These are phyloP conservation scores for Prochilodus magdalenae DNA, from an alignment of 2,113 vertebrate species.

Conservation along the genomic window DNA sequence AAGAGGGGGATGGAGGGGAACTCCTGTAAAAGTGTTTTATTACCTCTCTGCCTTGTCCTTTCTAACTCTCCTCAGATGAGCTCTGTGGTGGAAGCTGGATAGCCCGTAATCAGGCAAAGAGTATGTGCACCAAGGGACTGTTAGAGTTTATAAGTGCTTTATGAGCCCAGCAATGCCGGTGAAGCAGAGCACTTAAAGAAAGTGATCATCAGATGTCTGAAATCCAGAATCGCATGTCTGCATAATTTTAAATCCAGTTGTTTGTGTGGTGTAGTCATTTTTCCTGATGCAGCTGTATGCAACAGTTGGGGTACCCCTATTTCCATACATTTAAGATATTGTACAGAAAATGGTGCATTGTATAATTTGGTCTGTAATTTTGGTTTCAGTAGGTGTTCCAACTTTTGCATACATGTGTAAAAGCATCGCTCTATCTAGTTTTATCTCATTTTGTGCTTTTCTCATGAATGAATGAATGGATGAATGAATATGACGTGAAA, in stretches of 20 bases:
- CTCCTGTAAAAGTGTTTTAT: constrained; percentile 66
- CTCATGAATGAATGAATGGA: too few relatives aligned
- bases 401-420: too few relatives aligned
- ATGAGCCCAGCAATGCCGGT: constrained; percentile 7
- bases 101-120: constrained; percentile 48
- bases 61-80: constrained; percentile 40
- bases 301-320: too few relatives aligned
- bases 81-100: constrained; percentile 27
- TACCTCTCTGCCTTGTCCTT: constrained; percentile 53
- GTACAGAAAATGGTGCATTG: too few relatives aligned
- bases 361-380: too few relatives aligned
- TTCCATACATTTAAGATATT: too few relatives aligned
- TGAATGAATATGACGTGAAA: neutral
- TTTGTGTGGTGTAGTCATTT: too few relatives aligned
- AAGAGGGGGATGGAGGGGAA: constrained; percentile 53
- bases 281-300: too few relatives aligned
- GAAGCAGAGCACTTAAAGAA: constrained; percentile 2
- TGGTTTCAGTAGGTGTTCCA: too few relatives aligned
- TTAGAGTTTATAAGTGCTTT: constrained; percentile 50
- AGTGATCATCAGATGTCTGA: neutral
- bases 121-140: constrained; percentile 36
- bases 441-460: too few relatives aligned
- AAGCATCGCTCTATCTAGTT: too few relatives aligned
- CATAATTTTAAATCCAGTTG: too few relatives aligned
- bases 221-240: neutral